Evolutionary conservation across 2,797 vertebrate genomes (phyloP), one percentile per base, ranked within the genome.

Genomic region (Mus spretus): DNA sequence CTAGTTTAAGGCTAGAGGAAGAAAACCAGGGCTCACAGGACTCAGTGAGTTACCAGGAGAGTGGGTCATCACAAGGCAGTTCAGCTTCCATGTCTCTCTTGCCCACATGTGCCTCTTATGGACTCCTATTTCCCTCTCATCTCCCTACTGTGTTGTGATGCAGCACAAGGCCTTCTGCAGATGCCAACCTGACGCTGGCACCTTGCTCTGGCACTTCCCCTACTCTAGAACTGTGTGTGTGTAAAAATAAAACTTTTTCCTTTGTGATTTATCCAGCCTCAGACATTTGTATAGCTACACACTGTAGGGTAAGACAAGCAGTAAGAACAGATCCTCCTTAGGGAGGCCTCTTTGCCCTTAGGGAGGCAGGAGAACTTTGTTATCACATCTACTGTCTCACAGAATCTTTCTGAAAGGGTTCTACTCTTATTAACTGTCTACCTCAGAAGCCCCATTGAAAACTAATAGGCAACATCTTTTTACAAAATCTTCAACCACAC

Each of bases 381-480:
- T 78, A 65, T 89, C 79, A 53, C 14, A 7, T 3, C 4, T 3
- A 44, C 6, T 31, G 44, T 22, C 44, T 67, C 31, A 67, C 4
- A 75, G 34, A 89, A 31, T 47, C 57, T 67, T 85, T 87, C 70
- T 70, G 67, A 74, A 95, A 95, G n/a, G n/a, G 61, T 31, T 80
- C n/a, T 91, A 50, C 28, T 61, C 17, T 87, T 6, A n/a, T 37
- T 13, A 28, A 22, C 4, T 26, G 55, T 79, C 10, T 10, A n/a
- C 10, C 20, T 6, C 72, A 59, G n/a, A 94, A 96, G 65, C 63
- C 3, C 89, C 17, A 50, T 0, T 9, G 7, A 15, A 65, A 87
- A 34, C 8, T 11, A 57, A 81, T 10, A 77, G 72, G 55, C 70
- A 80, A 74, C 14, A 70, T 24, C n/a, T 47, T 84, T 50, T 24